phyloP scores from a whole-genome alignment of 2,888 invertebrate species.

The Cataglyphis albicans region DNA sequence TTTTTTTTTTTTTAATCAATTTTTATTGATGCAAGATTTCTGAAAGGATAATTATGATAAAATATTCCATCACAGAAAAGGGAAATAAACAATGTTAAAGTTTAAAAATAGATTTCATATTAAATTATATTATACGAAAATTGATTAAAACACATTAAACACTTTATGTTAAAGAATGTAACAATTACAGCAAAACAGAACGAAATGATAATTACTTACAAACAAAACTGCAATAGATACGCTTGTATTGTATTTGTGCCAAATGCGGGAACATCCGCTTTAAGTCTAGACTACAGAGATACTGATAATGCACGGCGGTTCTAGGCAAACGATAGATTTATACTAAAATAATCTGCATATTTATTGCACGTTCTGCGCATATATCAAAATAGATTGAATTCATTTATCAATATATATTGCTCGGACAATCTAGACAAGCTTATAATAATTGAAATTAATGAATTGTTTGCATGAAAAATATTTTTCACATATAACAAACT shows the following conservation, averaged over 20 bases:
- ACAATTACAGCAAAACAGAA: not conserved
- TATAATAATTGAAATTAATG: slow-evolving; percentile 2
- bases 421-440: not conserved
- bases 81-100: not conserved
- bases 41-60: not conserved
- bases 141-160: not conserved
- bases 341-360: slow-evolving; percentile 7
- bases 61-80: not conserved
- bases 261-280: slow-evolving; percentile 44
- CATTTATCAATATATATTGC: not conserved
- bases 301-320: slow-evolving; percentile 37
- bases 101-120: not conserved
- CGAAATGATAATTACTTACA: slow-evolving; percentile 11
- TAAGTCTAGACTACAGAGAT: slow-evolving; percentile 33
- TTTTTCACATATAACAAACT: not conserved
- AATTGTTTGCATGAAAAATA: not conserved
- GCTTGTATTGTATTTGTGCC: slow-evolving; percentile 20
- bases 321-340: slow-evolving; percentile 15
- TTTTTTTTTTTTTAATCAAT: not conserved
- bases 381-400: not conserved
- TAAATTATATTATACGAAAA: not conserved
- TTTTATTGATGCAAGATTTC: not conserved
- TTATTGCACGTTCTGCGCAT: slow-evolving; percentile 12
- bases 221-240: slow-evolving; percentile 9
- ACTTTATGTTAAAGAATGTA: not conserved